Evolutionary conservation across 2,888 invertebrate species (phyloP).

Genomic region (Drosophila hamatofila): DNA sequence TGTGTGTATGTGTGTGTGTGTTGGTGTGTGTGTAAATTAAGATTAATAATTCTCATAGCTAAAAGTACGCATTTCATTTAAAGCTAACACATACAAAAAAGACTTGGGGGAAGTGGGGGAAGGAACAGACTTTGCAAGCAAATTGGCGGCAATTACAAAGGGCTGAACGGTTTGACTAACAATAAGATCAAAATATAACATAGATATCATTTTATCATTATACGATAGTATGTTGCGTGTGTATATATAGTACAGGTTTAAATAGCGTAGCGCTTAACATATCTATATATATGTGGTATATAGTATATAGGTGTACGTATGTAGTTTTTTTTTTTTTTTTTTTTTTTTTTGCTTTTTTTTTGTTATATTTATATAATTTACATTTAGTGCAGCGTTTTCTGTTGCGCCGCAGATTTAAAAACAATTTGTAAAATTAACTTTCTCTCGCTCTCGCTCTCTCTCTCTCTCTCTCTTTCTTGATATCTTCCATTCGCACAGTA

Average conservation of each 20-base stretch:
- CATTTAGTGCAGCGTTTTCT: constrained; percentile 55
- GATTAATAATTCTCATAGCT: constrained; percentile 77
- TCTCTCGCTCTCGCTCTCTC: constrained; percentile 26
- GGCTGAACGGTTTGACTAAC: constrained; percentile 54
- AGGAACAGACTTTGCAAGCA: constrained; percentile 63
- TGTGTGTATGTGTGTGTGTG: constrained; percentile 23
- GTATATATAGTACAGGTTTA: constrained; percentile 69
- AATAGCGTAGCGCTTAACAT: constrained; percentile 58
- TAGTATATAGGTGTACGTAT: constrained; percentile 31
- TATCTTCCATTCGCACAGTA: constrained; percentile 24
- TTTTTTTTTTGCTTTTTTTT: constrained; percentile 8
- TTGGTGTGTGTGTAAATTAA: constrained; percentile 48
- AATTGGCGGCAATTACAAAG: constrained; percentile 72
- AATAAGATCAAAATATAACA: constrained; percentile 48
- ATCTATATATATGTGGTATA: constrained; percentile 16
- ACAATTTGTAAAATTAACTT: constrained; percentile 64
- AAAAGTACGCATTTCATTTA: constrained; percentile 70
- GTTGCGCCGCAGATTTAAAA: constrained; percentile 61
- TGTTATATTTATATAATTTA: constrained; percentile 55
- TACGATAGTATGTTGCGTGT: constrained; percentile 49
- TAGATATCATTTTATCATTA: constrained; percentile 57
- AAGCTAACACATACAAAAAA: constrained; percentile 64
- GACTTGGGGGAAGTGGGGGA: constrained; percentile 35
- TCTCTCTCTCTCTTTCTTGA: constrained; percentile 15
- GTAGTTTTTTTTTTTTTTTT: constrained; percentile 20